phyloP scores from a whole-genome alignment of 1,140 invertebrate species.

The Chlorops oryzae region DNA sequence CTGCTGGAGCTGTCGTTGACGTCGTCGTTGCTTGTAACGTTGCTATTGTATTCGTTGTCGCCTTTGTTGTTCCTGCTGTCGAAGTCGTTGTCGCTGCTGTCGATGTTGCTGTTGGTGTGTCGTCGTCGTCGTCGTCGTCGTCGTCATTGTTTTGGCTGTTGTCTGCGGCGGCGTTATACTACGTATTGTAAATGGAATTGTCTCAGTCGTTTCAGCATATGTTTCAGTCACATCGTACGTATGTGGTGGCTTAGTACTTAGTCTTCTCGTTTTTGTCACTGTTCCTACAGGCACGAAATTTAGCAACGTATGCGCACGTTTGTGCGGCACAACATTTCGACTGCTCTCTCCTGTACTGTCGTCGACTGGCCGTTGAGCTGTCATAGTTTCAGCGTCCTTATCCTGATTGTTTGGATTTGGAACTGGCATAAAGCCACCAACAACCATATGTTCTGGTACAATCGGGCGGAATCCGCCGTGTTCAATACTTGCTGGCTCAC shows the following conservation, averaged over 20 bases:
- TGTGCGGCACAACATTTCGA: conserved; percentile 6
- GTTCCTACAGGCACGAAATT: conserved; percentile 27
- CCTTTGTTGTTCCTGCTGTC: conserved; percentile 5
- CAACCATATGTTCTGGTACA: conserved; percentile 57
- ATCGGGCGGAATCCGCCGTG: conserved; percentile 68
- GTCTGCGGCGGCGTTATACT: conserved; percentile 3
- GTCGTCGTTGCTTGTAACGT: not conserved
- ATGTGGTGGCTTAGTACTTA: conserved; percentile 15
- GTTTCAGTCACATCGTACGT: conserved; percentile 39
- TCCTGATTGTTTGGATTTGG: conserved; percentile 37
- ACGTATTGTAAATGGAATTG: not conserved
- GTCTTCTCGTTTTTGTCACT: conserved; percentile 12
- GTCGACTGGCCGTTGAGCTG: not conserved
- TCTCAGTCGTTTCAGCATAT: conserved; percentile 2
- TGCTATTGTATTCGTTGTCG: conserved; percentile 7
- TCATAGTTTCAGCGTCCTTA: conserved; percentile 28
- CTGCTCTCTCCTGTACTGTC: not conserved
- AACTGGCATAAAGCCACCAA: conserved; percentile 62
- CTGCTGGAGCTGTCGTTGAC: conserved; percentile 2
- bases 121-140: conserved; percentile 12
- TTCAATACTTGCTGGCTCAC: conserved; percentile 58
- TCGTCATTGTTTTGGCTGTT: conserved; percentile 9
- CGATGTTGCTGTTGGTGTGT: conserved; percentile 11
- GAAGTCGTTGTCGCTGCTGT: conserved; percentile 10
- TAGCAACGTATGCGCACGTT: conserved; percentile 5